Evolutionary conservation across 2,113 vertebrate species (phyloP).

Genomic region (Tetrao urogallus): DNA sequence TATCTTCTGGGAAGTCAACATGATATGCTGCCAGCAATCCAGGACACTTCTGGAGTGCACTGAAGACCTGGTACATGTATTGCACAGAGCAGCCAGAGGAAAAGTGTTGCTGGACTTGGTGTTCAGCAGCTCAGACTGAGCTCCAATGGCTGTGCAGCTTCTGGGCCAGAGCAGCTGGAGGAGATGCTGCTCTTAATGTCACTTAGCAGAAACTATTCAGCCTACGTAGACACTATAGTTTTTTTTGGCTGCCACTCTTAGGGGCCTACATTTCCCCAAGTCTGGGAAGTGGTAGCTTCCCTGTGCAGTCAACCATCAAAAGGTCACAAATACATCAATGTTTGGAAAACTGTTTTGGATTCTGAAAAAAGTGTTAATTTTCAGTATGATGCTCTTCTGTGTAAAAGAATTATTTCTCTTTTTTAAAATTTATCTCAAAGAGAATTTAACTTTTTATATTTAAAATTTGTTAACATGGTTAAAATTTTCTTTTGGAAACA

Average conservation of each 20-base stretch:
- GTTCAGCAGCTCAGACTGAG: not conserved
- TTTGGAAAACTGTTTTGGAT: not conserved
- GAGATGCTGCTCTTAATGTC: accelerated
- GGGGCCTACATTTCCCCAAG: not conserved
- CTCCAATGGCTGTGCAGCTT: not conserved
- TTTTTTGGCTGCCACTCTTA: not conserved
- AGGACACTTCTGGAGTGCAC: too few species aligned
- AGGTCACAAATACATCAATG: not conserved
- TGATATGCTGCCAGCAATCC: too few species aligned
- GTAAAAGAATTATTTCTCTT: not conserved
- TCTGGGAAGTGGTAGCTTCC: not conserved
- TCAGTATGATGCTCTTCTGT: not conserved
- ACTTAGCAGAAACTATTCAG: not conserved
- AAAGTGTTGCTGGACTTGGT: too few species aligned
- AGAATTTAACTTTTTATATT: accelerated
- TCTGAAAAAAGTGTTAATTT: not conserved
- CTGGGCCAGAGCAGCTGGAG: not conserved
- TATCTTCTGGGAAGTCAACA: too few species aligned
- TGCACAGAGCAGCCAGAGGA: too few species aligned
- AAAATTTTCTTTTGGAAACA: not conserved
- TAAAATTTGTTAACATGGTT: not conserved
- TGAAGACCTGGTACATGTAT: too few species aligned
- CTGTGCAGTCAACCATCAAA: not conserved
- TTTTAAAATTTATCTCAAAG: too few species aligned
- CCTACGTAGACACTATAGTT: not conserved